phyloP scores from a whole-genome alignment of 2,888 invertebrate species.

The Emmelina monodactyla region DNA sequence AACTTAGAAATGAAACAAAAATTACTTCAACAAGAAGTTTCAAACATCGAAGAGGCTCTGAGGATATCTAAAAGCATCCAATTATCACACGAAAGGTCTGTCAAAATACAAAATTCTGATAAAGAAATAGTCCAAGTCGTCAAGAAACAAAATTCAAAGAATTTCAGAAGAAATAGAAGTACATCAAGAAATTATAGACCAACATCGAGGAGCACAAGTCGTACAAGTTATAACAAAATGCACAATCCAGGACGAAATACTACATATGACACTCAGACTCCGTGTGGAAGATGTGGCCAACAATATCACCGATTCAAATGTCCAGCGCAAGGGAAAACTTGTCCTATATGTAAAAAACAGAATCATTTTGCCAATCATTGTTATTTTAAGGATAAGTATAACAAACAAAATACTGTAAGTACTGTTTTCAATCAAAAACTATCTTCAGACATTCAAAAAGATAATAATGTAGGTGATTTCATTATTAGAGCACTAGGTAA shows the following conservation, averaged over 20 bases:
- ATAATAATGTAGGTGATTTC: too few relatives aligned
- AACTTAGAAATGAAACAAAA: neutral
- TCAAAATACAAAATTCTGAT: neutral
- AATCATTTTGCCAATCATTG: neutral
- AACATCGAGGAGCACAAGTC: neutral
- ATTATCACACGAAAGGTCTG: slow-evolving; percentile 3
- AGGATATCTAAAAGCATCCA: slow-evolving; percentile 1
- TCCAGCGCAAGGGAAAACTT: neutral
- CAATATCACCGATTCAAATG: neutral
- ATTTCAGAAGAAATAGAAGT: neutral
- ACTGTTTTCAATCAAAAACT: too few relatives aligned
- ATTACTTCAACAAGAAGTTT: neutral
- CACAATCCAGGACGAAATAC: neutral
- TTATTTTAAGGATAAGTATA: neutral
- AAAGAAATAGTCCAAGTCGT: neutral
- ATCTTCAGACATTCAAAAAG: too few relatives aligned
- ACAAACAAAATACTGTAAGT: neutral
- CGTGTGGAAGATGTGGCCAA: slow-evolving; percentile 2
- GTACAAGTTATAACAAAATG: neutral
- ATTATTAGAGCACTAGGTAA: neutral
- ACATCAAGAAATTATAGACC: neutral
- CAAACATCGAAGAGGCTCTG: neutral
- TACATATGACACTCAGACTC: neutral
- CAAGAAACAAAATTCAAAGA: neutral
- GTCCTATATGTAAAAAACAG: neutral